These are phyloP conservation scores for Callyntrura guangdongensis DNA, from an alignment of 2,888 invertebrate species.

Conservation along the genomic window DNA sequence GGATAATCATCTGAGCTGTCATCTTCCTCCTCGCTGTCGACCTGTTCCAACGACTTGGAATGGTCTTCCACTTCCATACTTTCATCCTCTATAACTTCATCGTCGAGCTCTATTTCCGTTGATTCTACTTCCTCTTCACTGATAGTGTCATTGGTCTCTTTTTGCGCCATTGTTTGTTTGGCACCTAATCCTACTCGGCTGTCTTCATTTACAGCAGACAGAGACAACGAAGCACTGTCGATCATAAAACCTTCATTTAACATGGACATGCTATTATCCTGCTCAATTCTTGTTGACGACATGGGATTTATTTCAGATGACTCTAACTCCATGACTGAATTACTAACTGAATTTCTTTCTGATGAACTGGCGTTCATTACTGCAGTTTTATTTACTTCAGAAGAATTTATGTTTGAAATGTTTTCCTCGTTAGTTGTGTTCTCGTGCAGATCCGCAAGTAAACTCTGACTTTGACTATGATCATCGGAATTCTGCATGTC, in stretches of 20 bases:
- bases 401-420: neutral
- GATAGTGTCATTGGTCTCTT: neutral
- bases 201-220: constrained; percentile 21
- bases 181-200: neutral
- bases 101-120: constrained; percentile 1
- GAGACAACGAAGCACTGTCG: constrained; percentile 17
- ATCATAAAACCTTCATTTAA: constrained; percentile 49
- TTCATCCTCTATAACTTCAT: neutral
- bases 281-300: constrained; percentile 33
- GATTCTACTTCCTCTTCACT: neutral
- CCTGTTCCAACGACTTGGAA: neutral
- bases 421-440: neutral
- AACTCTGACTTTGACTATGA: constrained; percentile 12
- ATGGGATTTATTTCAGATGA: constrained; percentile 26
- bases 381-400: neutral
- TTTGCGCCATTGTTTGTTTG: neutral
- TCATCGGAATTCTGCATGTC: neutral
- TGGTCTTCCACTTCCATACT: neutral
- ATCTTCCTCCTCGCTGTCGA: constrained; percentile 47
- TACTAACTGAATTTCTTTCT: neutral
- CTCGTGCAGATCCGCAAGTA: neutral
- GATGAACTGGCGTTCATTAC: too few relatives aligned
- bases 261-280: constrained; percentile 37
- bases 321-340: constrained; percentile 10
- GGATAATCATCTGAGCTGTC: constrained; percentile 7